phyloP scores from a whole-genome alignment of 1,140 invertebrate genomes.

The Drosophila mayri region DNA sequence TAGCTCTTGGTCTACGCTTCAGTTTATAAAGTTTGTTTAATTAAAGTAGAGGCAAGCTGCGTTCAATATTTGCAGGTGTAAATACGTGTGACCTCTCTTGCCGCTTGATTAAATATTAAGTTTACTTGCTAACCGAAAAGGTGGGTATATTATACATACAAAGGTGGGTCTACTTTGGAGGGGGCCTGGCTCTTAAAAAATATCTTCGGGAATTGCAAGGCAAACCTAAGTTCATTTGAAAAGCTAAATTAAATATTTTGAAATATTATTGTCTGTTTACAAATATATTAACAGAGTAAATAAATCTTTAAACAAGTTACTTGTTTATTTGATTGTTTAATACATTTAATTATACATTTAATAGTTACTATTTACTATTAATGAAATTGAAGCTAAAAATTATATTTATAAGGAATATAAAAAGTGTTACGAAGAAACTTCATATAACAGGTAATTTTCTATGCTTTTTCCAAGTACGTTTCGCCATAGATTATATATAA shows the following conservation, averaged over 20 bases:
- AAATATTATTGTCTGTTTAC: neutral
- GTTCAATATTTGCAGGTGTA: slow-evolving; percentile 70
- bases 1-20: slow-evolving; percentile 37
- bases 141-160: neutral
- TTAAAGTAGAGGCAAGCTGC: slow-evolving; percentile 38
- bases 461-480: too few species aligned
- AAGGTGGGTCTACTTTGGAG: neutral
- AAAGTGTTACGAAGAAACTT: too few species aligned
- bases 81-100: slow-evolving; percentile 50
- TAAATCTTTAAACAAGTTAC: too few species aligned
- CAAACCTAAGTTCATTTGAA: neutral
- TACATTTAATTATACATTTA: too few species aligned
- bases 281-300: neutral
- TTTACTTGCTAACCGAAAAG: slow-evolving; percentile 12
- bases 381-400: too few species aligned
- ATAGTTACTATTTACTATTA: too few species aligned
- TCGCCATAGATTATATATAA: too few species aligned
- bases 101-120: slow-evolving; percentile 43
- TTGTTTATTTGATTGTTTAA: too few species aligned
- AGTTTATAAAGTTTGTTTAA: slow-evolving; percentile 43
- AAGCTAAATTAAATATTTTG: too few species aligned
- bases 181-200: neutral
- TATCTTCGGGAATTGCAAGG: neutral
- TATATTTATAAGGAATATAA: too few species aligned
- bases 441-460: too few species aligned